Evolutionary conservation across 2,888 invertebrate species (phyloP), one percentile per base, ranked within the genome.

Genomic region (Steinernema carpocapsae): DNA sequence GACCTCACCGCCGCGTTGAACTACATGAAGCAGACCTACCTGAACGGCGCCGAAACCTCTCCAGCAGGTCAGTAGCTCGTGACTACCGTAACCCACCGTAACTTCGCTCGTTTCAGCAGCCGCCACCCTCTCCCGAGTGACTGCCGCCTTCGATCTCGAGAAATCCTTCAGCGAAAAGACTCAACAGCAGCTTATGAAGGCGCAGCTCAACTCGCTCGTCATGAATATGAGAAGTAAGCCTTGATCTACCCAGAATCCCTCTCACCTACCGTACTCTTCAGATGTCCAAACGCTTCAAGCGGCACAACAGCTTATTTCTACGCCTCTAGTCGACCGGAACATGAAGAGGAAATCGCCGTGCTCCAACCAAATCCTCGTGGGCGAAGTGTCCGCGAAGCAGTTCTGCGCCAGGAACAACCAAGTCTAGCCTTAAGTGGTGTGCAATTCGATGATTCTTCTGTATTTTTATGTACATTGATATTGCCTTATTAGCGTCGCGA

Each of bases 1-100:
- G 71, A 79, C n/a, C 71, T 81, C 22, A 71, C 76, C 43, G 64
- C 70, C 12, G 72, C 82, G 10, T 74, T 81, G 19, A 83, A 83
- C 14, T 76, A 75, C 37, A 24, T 81, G 19, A 79, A 77, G 51
- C 70, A 70, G 42, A 64, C 81, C 46, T 82, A 82, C 71, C 22
- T 75, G 22, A 76, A 72, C 42, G 76, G 74, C 7, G 14, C 45
- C 43, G 71, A 71, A 32, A 71, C 46, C 43, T 46, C 45, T n/a
- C 43, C 45, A 10, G 43, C 71, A n/a, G 46, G 71, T 71, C 19
- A 42, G 71, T 46, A 24, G 19, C 46, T 43, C 7, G 1, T 19
- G 7, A 6, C 46, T 46, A 24, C 45, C 26, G 19, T 71, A 19
- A 19, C 43, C 71, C n/a, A 14, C 32, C n/a, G 17, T n/a, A 26